Evolutionary conservation across 2,797 vertebrate genomes (phyloP).

Genomic region (Fistularia tabacaria): DNA sequence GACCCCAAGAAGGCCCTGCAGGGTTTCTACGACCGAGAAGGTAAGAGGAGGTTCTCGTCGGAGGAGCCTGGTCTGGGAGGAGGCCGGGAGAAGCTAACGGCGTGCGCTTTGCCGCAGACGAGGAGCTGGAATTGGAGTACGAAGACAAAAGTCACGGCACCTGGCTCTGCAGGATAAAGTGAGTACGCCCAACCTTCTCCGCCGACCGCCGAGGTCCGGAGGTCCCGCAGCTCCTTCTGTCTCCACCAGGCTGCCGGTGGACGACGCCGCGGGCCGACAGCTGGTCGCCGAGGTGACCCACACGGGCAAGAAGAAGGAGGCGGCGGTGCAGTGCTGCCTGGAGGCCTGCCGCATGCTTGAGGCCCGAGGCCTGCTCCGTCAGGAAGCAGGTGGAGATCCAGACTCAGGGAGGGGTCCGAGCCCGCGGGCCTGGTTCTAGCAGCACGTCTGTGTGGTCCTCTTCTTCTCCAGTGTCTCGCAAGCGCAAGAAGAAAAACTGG

Average conservation of each 20-base stretch:
- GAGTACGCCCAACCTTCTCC: constrained; percentile 25
- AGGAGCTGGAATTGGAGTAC: constrained; percentile 96
- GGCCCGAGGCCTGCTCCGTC: constrained; percentile 88
- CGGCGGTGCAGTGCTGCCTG: constrained; percentile 86
- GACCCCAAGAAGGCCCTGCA: constrained; percentile 96
- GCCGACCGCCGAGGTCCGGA: too few species aligned
- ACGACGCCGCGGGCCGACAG: constrained; percentile 89
- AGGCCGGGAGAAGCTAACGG: too few species aligned
- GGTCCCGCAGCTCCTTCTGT: background rate
- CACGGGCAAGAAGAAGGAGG: constrained; percentile 93
- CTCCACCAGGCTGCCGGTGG: constrained; percentile 83
- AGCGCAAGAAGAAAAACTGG: constrained; percentile 97
- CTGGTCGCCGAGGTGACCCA: constrained; percentile 90
- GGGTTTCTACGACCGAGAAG: constrained; percentile 97
- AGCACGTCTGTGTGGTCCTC: too few species aligned
- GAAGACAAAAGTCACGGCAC: constrained; percentile 89
- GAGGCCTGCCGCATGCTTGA: constrained; percentile 95
- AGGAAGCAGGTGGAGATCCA: constrained; percentile 85
- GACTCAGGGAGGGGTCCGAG: background rate
- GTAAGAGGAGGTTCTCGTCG: constrained; percentile 49
- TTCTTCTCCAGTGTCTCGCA: constrained; percentile 84
- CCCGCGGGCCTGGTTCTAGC: too few species aligned
- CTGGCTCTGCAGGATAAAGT: constrained; percentile 97
- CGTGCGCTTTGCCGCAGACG: constrained; percentile 70
- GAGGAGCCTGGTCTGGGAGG: background rate